Conservation (phyloP, 2,797 vertebrate genomes). For the Chaetodon trifasciatus region DNA sequence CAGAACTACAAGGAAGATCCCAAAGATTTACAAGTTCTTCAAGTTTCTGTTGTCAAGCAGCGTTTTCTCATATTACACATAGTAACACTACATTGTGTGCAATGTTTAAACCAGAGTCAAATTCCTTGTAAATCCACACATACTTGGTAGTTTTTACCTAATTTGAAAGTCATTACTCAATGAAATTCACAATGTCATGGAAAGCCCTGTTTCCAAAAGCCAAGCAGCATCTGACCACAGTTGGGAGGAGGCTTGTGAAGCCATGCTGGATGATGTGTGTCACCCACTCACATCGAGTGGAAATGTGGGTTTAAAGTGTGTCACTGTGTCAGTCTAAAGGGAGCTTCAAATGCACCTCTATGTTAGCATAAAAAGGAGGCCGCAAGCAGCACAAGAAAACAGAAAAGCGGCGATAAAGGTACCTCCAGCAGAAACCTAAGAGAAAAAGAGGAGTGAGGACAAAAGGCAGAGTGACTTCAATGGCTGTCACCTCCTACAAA, state of each 20-base stretch:
- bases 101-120: too few relatives aligned
- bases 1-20: neutral
- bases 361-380: neutral
- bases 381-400: constrained; percentile 23
- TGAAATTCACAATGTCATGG: neutral
- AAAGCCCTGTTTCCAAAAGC: neutral
- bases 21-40: neutral
- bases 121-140: too few relatives aligned
- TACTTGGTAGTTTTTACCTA: neutral
- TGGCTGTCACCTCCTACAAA: constrained; percentile 73
- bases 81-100: too few relatives aligned
- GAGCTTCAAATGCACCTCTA: constrained; percentile 9
- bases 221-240: neutral
- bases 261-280: neutral
- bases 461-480: constrained; percentile 74
- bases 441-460: constrained; percentile 47
- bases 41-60: too few relatives aligned
- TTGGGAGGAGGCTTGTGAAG: neutral
- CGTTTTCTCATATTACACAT: too few relatives aligned
- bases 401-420: constrained; percentile 21
- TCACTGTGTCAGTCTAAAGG: neutral
- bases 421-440: constrained; percentile 41
- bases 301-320: neutral
- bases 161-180: neutral
- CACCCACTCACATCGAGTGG: neutral